Evolutionary conservation across 2,113 vertebrate genomes (phyloP), one percentile per base, ranked within the genome.

Genomic region (Tapirus terrestris): DNA sequence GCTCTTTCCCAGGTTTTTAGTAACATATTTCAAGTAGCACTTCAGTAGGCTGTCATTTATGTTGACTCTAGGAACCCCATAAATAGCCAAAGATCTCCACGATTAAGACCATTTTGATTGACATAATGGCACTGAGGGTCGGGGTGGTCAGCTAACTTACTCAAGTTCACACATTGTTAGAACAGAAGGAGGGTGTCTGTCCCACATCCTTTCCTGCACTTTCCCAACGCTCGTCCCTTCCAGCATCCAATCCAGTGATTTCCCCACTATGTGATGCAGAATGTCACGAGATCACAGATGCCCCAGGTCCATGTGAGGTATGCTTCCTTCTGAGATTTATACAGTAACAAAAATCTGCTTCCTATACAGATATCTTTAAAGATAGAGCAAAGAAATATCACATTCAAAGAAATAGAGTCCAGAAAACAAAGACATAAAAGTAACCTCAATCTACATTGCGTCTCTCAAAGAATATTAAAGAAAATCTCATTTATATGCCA

Each of bases 341-440:
- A 36, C 20, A 14, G 7, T 2, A 58, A 51, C 10, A 89, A 23
- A 12, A 11, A 29, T 65, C 67, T 83, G 65, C 18, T 85, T 67
- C 83, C 10, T 83, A 25, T n/a, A 58, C 12, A 81, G 29, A 13
- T 43, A 21, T 80, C 39, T 16, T 1, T 63, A 87, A 68, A 68
- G 58, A 39, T 25, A 58, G 4, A 0, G 14, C 25, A 72, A 48
- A 72, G 25, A 70, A 51, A 60, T 67, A 23, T 61, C 39, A 39
- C 67, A 29, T 39, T 75, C 39, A 73, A 92, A 89, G 70, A 89
- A 84, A 88, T 9, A 51, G 1, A 60, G 33, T 36, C 20, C 27
- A 45, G 53, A 67, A 83, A 87, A 70, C 45, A 76, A 88, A 81
- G 67, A 70, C 58, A 67, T 36, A 29, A 73, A 91, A 39, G 31